Evolutionary conservation across 2,888 invertebrate species (phyloP).

Genomic region (Drosophila kanekoi): DNA sequence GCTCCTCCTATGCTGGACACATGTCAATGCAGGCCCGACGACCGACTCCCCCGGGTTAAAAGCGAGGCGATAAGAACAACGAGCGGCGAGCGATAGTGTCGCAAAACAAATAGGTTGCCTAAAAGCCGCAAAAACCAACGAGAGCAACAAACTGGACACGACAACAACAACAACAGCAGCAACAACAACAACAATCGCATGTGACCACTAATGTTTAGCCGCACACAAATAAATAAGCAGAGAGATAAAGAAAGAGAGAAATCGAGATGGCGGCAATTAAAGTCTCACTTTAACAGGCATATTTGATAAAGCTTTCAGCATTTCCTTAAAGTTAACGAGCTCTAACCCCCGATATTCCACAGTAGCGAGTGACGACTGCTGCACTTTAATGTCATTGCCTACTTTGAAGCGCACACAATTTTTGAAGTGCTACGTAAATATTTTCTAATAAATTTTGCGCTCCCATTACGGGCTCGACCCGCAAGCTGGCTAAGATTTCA

Average conservation of each 20-base stretch:
- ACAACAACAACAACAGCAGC: conserved; percentile 34
- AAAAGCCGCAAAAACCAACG: conserved; percentile 72
- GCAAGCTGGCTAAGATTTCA: conserved; percentile 67
- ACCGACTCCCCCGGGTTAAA: conserved; percentile 36
- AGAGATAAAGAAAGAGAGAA: conserved; percentile 4
- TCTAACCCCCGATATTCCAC: not conserved
- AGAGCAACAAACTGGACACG: conserved; percentile 52
- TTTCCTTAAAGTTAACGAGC: conserved; percentile 2
- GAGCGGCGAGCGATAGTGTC: conserved; percentile 70
- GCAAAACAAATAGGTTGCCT: conserved; percentile 77
- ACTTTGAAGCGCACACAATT: conserved; percentile 52
- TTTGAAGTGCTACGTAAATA: conserved; percentile 79
- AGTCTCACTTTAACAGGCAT: conserved; percentile 41
- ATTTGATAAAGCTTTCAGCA: conserved; percentile 9
- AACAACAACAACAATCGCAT: conserved; percentile 28
- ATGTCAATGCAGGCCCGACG: conserved; percentile 53
- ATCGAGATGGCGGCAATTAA: not conserved
- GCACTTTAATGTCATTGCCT: conserved; percentile 55
- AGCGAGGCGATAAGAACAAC: conserved; percentile 59
- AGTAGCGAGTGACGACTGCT: conserved; percentile 12
- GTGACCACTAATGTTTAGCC: conserved; percentile 76
- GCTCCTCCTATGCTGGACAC: conserved; percentile 40
- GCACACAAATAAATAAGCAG: conserved; percentile 59
- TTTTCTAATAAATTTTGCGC: conserved; percentile 80
- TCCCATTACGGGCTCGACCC: conserved; percentile 52